phyloP scores from a whole-genome alignment of 2,888 invertebrate genomes.

The Lordiphosa fenestrarum region DNA sequence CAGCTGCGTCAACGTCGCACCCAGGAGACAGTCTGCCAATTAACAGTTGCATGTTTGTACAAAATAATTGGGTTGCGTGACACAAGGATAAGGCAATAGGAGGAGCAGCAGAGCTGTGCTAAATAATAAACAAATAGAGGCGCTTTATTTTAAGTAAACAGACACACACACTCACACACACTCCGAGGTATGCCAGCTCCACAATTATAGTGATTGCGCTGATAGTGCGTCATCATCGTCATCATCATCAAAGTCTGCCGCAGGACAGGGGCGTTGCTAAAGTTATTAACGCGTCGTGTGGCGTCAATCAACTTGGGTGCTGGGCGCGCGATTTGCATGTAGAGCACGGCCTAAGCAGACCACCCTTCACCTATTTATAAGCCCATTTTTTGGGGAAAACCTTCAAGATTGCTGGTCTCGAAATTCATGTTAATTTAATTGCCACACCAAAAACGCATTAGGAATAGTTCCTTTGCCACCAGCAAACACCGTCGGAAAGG shows the following conservation, averaged over 20 bases:
- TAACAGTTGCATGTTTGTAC: constrained; percentile 73
- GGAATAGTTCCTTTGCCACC: constrained; percentile 67
- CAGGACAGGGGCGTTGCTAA: constrained; percentile 68
- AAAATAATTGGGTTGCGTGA: constrained; percentile 70
- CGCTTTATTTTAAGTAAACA: constrained; percentile 52
- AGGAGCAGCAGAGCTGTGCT: constrained; percentile 28
- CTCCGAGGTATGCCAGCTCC: constrained; percentile 28
- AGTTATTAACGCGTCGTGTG: constrained; percentile 73
- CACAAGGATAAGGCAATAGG: constrained; percentile 38
- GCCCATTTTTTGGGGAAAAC: constrained; percentile 53
- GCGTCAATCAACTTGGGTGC: constrained; percentile 69
- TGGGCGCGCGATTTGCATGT: constrained; percentile 57
- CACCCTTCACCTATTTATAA: constrained; percentile 5
- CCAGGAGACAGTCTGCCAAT: constrained; percentile 71
- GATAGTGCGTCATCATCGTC: constrained; percentile 61
- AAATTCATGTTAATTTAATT: constrained; percentile 74
- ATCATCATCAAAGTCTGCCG: constrained; percentile 52
- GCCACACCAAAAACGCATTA: constrained; percentile 64
- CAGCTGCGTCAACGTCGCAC: constrained; percentile 35
- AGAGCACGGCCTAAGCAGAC: constrained; percentile 22
- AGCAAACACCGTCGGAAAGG: constrained; percentile 32
- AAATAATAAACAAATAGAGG: constrained; percentile 65
- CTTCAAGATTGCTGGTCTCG: constrained; percentile 36
- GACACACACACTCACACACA: constrained; percentile 14
- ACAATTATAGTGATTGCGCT: constrained; percentile 54